Percentiles rank a stretch among this genome's conserved stretches.
phyloP scores from a whole-genome alignment of 2,113 vertebrate species.

The Rhizomys pruinosus region DNA sequence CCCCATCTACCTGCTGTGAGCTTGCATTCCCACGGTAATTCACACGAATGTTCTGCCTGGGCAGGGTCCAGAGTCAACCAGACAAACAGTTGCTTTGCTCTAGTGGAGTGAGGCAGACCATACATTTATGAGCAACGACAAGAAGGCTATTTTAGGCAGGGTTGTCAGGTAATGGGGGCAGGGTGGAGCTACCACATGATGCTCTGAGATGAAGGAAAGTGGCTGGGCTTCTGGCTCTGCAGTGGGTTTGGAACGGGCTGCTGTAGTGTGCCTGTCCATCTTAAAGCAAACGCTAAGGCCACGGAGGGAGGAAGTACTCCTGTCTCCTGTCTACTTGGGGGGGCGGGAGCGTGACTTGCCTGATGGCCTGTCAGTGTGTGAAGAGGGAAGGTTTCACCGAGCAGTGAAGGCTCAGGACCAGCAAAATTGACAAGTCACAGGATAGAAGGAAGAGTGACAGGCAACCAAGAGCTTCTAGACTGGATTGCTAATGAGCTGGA shows the following conservation, averaged over 20 bases:
- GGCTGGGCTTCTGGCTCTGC: no score
- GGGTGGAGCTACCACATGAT: neutral
- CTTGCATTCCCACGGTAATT: neutral
- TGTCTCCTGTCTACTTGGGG: neutral
- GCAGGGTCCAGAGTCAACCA: neutral
- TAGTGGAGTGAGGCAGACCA: neutral
- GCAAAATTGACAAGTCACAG: neutral
- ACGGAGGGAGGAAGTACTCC: neutral
- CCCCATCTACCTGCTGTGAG: neutral
- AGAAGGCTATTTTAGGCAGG: neutral
- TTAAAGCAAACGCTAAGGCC: neutral
- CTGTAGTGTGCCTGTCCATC: no score
- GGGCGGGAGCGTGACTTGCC: neutral
- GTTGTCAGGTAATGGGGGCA: neutral
- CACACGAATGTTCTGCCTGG: rapidly evolving
- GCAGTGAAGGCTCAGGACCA: neutral
- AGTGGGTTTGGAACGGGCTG: neutral
- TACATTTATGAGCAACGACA: neutral
- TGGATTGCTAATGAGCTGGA: rapidly evolving
- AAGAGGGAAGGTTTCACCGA: no score
- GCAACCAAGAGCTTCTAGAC: neutral
- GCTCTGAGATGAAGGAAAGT: rapidly evolving
- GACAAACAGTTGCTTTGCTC: neutral
- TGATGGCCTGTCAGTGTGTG: no score
- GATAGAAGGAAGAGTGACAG: no score